Base-by-base conservation (phyloP, 1,140 invertebrate species). In the Galleria mellonella region DNA sequence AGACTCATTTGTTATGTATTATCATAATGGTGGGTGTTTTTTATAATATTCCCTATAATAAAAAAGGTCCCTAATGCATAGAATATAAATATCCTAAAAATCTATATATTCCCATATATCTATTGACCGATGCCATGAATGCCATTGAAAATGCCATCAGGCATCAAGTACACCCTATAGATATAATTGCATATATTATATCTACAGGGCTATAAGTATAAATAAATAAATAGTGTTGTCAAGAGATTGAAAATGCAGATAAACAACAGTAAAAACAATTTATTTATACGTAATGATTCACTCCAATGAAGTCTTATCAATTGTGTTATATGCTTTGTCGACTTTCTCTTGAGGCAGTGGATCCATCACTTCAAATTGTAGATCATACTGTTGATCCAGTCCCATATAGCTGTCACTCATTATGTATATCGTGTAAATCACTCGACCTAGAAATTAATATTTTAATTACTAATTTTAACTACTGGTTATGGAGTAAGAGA, bases 391-490 rank as follows among this genome's bases (percentile, higher is more conserved):
- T 69, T 99, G 97, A 87, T 99, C 98, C 7, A 99, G 87, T 12
- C 97, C 97, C 15, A 99, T 87, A 69, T 99, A 98, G 40, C 92
- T 94, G 85, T 99, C 97, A 42, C 96, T 98, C 87, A 99, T 91
- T 8, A 99, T 71, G 69, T 96, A 98, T 9, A 98, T 62, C 0
- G 92, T 94, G 53, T 96, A 90, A 36, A 92, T 91, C 9, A 91
- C 86, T 8, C 89, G 89, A 15, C 96, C 95, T 91, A 79, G 48
- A 87, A 84, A 49, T 47, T 53, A 77, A 60, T 6, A 23, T 23
- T 23, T 2, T 23, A 3, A 23, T 6, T 23, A 6, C 6, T 23
- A 23, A 23, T 28, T 42, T 44, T 59, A 51, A 47, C 62, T 56
- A 37, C 6, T 39, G 10, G 33, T 2, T 29, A 13, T 46, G n/a